These are phyloP conservation scores for Pilophorus perplexus DNA, from an alignment of 2,888 invertebrate genomes.

Conservation along the genomic window DNA sequence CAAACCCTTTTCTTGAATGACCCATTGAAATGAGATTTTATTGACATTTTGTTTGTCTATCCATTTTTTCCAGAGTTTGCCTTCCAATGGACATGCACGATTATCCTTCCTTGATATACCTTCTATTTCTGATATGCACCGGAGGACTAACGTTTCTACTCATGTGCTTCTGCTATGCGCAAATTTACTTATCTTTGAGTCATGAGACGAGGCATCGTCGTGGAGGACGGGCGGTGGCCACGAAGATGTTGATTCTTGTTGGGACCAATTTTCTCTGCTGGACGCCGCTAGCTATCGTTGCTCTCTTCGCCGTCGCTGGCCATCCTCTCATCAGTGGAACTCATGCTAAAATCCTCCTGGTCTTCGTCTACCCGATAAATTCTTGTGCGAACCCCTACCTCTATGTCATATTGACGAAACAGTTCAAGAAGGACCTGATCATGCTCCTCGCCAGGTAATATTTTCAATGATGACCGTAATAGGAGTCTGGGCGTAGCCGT, in stretches of 20 bases:
- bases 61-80: constrained; percentile 67
- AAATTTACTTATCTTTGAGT: constrained; percentile 63
- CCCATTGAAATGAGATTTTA: neutral
- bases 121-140: constrained; percentile 69
- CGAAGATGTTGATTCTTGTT: constrained; percentile 85
- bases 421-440: constrained; percentile 74
- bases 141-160: constrained; percentile 78
- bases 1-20: no score
- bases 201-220: constrained; percentile 53
- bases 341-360: constrained; percentile 74
- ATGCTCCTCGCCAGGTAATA: constrained; percentile 65
- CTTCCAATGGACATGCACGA: constrained; percentile 79
- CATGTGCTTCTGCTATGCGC: constrained; percentile 80
- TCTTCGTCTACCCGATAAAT: constrained; percentile 88
- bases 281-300: constrained; percentile 87
- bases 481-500: neutral
- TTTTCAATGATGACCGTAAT: neutral
- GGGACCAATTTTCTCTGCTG: constrained; percentile 79
- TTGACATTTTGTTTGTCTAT: neutral
- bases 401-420: constrained; percentile 85
- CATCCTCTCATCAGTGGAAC: constrained; percentile 79
- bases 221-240: constrained; percentile 74
- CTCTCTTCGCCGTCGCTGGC: constrained; percentile 79
- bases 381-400: constrained; percentile 90
- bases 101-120: constrained; percentile 68